Conservation (phyloP, 2,797 vertebrate species). For the Eulemur coronatus region DNA sequence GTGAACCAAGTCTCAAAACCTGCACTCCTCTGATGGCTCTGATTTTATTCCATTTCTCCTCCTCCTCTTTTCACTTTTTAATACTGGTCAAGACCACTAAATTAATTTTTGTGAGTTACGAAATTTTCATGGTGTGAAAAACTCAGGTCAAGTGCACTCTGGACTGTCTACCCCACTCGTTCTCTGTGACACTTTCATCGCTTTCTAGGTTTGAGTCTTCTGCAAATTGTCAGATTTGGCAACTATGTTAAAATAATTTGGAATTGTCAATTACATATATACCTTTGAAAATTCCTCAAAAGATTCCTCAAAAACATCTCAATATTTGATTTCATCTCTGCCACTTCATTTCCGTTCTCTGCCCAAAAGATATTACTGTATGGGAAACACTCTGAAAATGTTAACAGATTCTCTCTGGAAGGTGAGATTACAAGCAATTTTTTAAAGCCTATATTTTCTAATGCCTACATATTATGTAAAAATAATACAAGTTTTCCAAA, state of each 20-base stretch:
- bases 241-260: slow-evolving; percentile 2
- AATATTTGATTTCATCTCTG: neutral
- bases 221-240: neutral
- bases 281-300: neutral
- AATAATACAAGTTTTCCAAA: neutral
- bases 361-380: neutral
- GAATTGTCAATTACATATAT: neutral
- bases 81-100: neutral
- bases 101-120: neutral
- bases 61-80: neutral
- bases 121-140: neutral
- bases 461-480: neutral
- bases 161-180: neutral
- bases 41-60: neutral
- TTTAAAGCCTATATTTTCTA: neutral
- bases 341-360: neutral
- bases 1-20: neutral
- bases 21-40: neutral
- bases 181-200: neutral
- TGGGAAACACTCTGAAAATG: neutral
- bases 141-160: neutral
- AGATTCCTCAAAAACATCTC: neutral
- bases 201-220: neutral
- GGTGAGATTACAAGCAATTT: neutral
- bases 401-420: neutral